These are phyloP conservation scores for Limnephilus auricula DNA, from an alignment of 2,888 invertebrate genomes.

Conservation along the genomic window DNA sequence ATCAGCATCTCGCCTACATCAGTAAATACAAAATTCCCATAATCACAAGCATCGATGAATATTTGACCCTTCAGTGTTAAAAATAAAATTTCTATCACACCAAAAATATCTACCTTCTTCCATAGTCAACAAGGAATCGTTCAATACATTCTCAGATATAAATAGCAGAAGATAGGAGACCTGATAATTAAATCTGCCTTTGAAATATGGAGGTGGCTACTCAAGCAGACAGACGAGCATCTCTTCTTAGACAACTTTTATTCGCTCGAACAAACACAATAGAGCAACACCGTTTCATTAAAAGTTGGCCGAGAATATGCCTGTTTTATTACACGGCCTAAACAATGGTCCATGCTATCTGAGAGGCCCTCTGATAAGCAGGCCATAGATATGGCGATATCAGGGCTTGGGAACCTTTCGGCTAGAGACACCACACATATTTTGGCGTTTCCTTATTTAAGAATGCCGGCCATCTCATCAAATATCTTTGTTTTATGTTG, in stretches of 20 bases:
- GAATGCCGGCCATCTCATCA: no score
- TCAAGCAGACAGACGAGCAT: neutral
- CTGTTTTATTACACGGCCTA: neutral
- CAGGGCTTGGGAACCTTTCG: neutral
- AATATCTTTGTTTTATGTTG: no score
- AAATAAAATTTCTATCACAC: no score
- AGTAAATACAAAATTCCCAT: no score
- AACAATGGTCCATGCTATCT: neutral
- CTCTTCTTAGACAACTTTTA: neutral
- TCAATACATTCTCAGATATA: neutral
- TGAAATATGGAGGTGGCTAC: neutral
- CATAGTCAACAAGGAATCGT: neutral
- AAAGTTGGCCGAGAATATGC: neutral
- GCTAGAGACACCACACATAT: neutral
- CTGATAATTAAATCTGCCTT: neutral
- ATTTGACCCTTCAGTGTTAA: no score
- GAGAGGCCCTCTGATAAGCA: neutral
- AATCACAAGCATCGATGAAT: no score
- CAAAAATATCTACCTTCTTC: no score
- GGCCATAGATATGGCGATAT: neutral
- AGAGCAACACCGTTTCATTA: neutral
- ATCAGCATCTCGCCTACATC: no score
- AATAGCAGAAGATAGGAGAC: neutral
- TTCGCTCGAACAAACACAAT: neutral
- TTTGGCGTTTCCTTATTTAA: neutral